Conservation (phyloP, 2,888 invertebrate genomes). For the Macrophya annulata region DNA sequence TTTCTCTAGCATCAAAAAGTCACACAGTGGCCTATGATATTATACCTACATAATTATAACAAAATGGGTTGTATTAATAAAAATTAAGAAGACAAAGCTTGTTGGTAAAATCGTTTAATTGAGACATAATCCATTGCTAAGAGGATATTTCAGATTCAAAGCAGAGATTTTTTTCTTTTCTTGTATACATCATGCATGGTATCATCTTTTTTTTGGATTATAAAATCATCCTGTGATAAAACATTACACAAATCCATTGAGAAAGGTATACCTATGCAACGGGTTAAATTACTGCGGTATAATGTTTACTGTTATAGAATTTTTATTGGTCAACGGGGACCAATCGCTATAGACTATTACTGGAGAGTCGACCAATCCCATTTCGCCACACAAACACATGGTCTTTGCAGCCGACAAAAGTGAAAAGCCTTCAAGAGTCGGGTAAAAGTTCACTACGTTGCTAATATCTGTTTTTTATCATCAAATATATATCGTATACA, state of each 20-base stretch:
- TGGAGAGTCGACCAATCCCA: slow-evolving; percentile 68
- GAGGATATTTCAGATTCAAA: not conserved
- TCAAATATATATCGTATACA: not conserved
- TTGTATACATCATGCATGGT: not conserved
- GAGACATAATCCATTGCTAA: not conserved
- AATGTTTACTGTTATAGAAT: slow-evolving; percentile 54
- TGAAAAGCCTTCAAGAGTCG: slow-evolving; percentile 30
- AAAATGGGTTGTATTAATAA: not conserved
- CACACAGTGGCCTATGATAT: not conserved
- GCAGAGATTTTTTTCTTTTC: not conserved
- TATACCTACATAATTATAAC: not conserved
- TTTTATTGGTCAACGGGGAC: slow-evolving; percentile 72
- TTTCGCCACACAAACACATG: slow-evolving; percentile 76
- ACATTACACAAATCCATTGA: not conserved
- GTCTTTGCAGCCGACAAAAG: slow-evolving; percentile 57
- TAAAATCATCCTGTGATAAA: not conserved
- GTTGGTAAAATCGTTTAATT: not conserved
- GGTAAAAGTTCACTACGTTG: not conserved
- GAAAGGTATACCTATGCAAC: not conserved
- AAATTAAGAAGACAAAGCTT: not conserved
- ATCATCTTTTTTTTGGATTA: slow-evolving; percentile 5
- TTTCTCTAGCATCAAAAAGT: not conserved
- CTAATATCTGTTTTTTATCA: slow-evolving; percentile 29
- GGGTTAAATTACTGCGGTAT: slow-evolving; percentile 51
- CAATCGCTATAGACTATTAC: slow-evolving; percentile 61